Conservation (phyloP, 2,888 invertebrate genomes). For the Gnatocerus cornutus region DNA sequence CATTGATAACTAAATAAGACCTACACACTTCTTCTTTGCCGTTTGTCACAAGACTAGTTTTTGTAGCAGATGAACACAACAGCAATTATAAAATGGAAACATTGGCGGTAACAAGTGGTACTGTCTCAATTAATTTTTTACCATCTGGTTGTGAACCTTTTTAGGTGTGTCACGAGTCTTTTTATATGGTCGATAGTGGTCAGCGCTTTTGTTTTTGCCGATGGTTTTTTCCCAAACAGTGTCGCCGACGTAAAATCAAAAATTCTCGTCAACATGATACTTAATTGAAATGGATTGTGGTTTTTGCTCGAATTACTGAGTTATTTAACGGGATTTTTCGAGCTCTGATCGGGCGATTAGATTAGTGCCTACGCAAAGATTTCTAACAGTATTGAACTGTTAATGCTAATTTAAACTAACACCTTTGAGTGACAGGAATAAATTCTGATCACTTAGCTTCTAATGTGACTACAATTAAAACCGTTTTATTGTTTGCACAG, state of each 20-base stretch:
- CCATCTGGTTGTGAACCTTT: conserved; percentile 55
- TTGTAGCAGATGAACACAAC: conserved; percentile 46
- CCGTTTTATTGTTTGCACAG: conserved; percentile 39
- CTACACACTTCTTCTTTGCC: background rate
- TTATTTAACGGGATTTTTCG: conserved; percentile 33
- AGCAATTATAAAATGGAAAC: conserved; percentile 56
- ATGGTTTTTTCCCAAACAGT: conserved; percentile 8
- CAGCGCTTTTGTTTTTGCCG: conserved; percentile 24
- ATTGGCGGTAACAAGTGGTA: conserved; percentile 56
- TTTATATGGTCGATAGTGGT: too few species aligned
- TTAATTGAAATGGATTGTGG: conserved; percentile 20
- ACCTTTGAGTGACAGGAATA: conserved; percentile 23
- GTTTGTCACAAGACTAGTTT: conserved; percentile 33
- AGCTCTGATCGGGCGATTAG: conserved; percentile 21
- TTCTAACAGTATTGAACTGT: conserved; percentile 18
- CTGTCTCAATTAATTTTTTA: conserved; percentile 63
- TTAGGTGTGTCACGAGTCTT: conserved; percentile 52
- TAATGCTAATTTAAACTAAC: conserved; percentile 19
- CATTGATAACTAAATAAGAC: background rate
- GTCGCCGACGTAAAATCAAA: conserved; percentile 16
- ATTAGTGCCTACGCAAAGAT: conserved; percentile 28
- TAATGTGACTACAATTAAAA: conserved; percentile 31
- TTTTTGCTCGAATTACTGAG: conserved; percentile 20
- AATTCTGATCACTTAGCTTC: conserved; percentile 14
- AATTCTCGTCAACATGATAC: conserved; percentile 14